Evolutionary conservation across 2,888 invertebrate species (phyloP), one percentile per base, ranked within the genome.

Genomic region (Stenodera caucasica): DNA sequence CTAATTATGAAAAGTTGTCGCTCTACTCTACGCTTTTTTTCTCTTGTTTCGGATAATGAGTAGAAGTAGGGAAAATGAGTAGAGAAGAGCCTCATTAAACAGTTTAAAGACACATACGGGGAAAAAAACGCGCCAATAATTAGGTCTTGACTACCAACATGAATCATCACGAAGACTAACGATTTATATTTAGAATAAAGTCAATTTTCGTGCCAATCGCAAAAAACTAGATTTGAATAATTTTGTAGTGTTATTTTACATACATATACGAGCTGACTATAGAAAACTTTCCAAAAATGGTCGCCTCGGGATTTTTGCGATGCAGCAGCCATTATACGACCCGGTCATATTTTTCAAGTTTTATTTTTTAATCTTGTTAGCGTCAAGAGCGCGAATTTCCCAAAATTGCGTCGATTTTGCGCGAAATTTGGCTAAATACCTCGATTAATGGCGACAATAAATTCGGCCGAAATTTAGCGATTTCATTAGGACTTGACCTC

Each of bases 201-300:
- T 11, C 18, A 40, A 40, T 40, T 35, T 35, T 35, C 14, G n/a
- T 35, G 0, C 3, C 5, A 23, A 45, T 12, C 7, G 21, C 18
- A 23, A 45, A 12, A n/a, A 12, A 3, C 1, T 45, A 45, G 12
- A 45, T 18, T 6, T 21, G 21, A 45, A 45, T 45, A 45, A 12
- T 21, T 21, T 21, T 11, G 21, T 23, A 8, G 37, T 37, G 37
- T 45, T 45, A 45, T 23, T 23, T 23, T 45, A 45, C 23, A 18
- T 21, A 45, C 8, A 45, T 15, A 40, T 18, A 1, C n/a, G 18
- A 21, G 23, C n/a, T n/a, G 12, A 26, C 12, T 12, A 45, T 21
- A 45, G 45, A 12, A 23, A 45, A 45, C 45, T 45, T 45, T 45
- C 45, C 23, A 45, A 45, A 45, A 45, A 45, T 23, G 12, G 23